Percentiles rank a stretch among this genome's conserved stretches.
Evolutionary conservation across 1,140 invertebrate genomes (phyloP).

Genomic region (Drosophila baimaii): DNA sequence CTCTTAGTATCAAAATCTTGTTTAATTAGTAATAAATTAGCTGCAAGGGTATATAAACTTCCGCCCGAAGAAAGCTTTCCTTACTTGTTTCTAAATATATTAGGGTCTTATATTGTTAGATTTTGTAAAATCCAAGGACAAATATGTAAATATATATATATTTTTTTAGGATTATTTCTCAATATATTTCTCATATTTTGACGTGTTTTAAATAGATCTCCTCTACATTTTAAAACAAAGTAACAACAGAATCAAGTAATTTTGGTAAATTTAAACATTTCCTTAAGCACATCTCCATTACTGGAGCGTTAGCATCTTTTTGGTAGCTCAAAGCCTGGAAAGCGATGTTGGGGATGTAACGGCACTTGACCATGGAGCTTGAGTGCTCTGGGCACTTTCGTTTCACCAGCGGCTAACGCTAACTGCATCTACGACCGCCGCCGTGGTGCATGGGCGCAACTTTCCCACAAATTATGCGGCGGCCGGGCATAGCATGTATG

Average conservation of each 20-base stretch:
- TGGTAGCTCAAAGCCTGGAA: background rate
- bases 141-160: no score
- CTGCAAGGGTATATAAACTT: no score
- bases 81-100: no score
- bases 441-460: conserved; percentile 12
- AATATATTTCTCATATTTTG: background rate
- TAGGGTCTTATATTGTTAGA: no score
- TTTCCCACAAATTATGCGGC: conserved; percentile 45
- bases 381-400: conserved; percentile 17
- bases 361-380: background rate
- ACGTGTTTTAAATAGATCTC: background rate
- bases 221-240: background rate
- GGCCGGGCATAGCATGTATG: conserved; percentile 29
- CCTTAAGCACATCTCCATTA: no score
- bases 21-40: no score
- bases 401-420: conserved; percentile 3
- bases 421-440: background rate
- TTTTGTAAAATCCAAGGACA: no score
- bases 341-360: background rate
- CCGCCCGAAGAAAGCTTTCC: no score
- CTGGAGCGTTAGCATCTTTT: background rate
- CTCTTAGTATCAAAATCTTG: no score
- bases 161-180: no score
- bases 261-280: background rate
- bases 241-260: no score